These are phyloP conservation scores for Spodoptera littoralis DNA, from an alignment of 2,888 invertebrate genomes.

Conservation along the genomic window DNA sequence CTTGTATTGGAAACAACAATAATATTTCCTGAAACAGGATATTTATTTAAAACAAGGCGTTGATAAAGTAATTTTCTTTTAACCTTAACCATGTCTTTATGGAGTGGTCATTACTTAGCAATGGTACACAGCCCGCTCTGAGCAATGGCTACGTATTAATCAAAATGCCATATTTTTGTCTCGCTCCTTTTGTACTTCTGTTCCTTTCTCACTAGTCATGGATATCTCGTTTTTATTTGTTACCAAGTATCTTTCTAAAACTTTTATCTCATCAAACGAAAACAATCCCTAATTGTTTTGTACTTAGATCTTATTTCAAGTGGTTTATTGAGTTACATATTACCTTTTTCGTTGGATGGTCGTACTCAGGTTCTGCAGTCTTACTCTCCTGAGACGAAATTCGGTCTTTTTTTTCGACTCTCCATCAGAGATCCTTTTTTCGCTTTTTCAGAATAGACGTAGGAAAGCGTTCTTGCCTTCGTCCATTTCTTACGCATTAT, in stretches of 20 bases:
- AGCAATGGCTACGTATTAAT: slow-evolving; percentile 88
- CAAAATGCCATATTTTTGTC: slow-evolving; percentile 87
- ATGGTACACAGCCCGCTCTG: slow-evolving; percentile 88
- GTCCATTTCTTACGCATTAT: slow-evolving; percentile 87
- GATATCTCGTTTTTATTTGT: slow-evolving; percentile 81
- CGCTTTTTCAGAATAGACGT: slow-evolving; percentile 85
- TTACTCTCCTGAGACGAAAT: slow-evolving; percentile 88
- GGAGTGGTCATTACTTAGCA: slow-evolving; percentile 89
- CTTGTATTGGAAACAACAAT: slow-evolving; percentile 88
- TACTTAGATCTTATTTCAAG: slow-evolving; percentile 48
- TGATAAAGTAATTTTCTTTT: slow-evolving; percentile 89
- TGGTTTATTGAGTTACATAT: slow-evolving; percentile 46
- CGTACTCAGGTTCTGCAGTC: slow-evolving; percentile 84
- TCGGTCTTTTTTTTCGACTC: slow-evolving; percentile 85
- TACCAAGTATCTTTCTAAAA: slow-evolving; percentile 68
- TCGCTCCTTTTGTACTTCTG: slow-evolving; percentile 74
- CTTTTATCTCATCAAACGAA: slow-evolving; percentile 49
- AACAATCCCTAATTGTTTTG: slow-evolving; percentile 51
- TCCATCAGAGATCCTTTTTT: slow-evolving; percentile 85
- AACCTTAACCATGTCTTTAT: slow-evolving; percentile 89
- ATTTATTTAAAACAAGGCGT: slow-evolving; percentile 89
- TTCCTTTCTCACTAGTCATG: slow-evolving; percentile 82
- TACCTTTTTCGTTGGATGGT: slow-evolving; percentile 59
- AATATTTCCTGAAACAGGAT: slow-evolving; percentile 89
- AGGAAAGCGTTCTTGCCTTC: slow-evolving; percentile 81